Evolutionary conservation across 2,888 invertebrate genomes (phyloP), one percentile per base, ranked within the genome.

Genomic region (Xestobium rufovillosum): DNA sequence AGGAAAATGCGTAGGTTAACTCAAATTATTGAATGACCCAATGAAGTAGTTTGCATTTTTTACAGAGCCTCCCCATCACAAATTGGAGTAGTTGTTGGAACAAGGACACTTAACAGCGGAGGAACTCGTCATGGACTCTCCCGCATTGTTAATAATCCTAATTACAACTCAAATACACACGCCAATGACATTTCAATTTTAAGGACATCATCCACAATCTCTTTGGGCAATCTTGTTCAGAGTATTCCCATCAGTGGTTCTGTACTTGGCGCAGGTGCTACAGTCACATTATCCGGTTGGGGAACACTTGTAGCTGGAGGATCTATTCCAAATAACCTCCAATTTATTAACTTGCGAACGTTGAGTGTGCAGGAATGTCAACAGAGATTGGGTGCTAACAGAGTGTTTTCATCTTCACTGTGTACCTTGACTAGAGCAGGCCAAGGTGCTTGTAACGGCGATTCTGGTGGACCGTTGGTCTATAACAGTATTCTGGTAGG

Each of bases 401-500:
- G 6, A n/a, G n/a, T 19, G 6, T 19, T 19, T n/a, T 6, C 23
- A 6, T 8, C 6, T n/a, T 8, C 6, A 6, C 23, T 19, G 6
- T 19, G 23, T 19, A 19, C 23, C 23, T 19, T 19, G 6, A 19
- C 23, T n/a, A 19, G 23, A 19, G 23, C 23, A n/a, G 23, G 23
- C 6, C 23, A 19, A n/a, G 23, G 23, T 19, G 23, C 23, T 19
- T 19, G 23, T n/a, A 19, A 19, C 23, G 23, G 23, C n/a, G 23
- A 19, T n/a, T 19, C 23, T n/a, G 23, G 23, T 19, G 23, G 23
- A 8, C 23, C 23, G 6, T 19, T 19, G 23, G 23, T 19, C 23
- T 19, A 8, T 6, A n/a, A n/a, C n/a, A 19, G n/a, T n/a, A 19
- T 19, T n/a, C n/a, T 19, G 23, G 23, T 19, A 6, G 23, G 23